These are phyloP conservation scores for Drosophila subsilvestris DNA, from an alignment of 2,888 invertebrate genomes.

Conservation along the genomic window DNA sequence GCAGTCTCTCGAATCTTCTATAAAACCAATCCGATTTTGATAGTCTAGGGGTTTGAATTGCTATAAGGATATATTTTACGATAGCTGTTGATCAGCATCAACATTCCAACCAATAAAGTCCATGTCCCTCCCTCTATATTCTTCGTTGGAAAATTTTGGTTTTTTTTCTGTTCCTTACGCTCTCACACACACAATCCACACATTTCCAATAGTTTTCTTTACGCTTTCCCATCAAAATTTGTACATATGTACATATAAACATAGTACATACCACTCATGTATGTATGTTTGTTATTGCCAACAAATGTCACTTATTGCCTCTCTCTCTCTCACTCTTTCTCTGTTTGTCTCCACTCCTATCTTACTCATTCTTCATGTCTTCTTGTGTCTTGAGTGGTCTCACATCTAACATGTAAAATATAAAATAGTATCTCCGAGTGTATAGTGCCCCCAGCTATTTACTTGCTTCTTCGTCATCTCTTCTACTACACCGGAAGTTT, in stretches of 20 bases:
- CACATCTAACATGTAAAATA: constrained; percentile 32
- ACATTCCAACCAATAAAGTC: too few species aligned
- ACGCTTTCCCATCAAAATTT: background rate
- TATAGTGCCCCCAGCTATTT: background rate
- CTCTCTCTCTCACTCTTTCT: constrained; percentile 17
- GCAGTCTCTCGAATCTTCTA: constrained; percentile 33
- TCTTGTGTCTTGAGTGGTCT: constrained; percentile 29
- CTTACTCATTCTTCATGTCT: constrained; percentile 5
- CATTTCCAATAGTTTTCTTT: constrained; percentile 27
- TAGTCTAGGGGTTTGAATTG: background rate
- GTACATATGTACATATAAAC: too few species aligned
- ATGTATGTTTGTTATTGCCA: constrained; percentile 25
- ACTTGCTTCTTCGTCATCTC: constrained; percentile 25
- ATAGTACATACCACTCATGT: constrained; percentile 22
- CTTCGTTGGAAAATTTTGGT: background rate
- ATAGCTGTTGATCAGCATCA: too few species aligned
- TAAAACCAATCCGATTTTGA: constrained; percentile 12
- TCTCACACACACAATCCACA: too few species aligned
- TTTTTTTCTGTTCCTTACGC: too few species aligned
- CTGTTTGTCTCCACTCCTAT: constrained; percentile 12
- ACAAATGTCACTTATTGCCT: constrained; percentile 16
- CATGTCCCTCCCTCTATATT: too few species aligned
- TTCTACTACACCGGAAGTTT: constrained; percentile 46
- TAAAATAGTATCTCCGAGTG: background rate
- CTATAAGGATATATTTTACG: too few species aligned